Conservation (phyloP, 2,113 vertebrate genomes). For the Calyptommatus sinebrachiatus region DNA sequence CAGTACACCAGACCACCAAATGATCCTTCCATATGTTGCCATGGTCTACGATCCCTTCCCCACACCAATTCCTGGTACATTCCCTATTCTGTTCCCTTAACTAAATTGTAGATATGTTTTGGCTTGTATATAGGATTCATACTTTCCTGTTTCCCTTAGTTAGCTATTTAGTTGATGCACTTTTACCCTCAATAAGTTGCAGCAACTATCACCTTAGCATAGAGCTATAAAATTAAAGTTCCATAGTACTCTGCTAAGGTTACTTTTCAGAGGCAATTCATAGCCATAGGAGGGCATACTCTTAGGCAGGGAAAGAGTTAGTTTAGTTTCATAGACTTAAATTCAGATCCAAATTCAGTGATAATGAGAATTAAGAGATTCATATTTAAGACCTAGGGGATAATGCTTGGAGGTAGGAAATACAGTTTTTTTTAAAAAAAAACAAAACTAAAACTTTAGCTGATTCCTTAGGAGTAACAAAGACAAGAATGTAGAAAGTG, state of each 20-base stretch:
- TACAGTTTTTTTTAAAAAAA: not conserved
- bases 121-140: slow-evolving; percentile 49
- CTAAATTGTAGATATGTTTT: slow-evolving; percentile 31
- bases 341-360: slow-evolving; percentile 23
- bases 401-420: not conserved
- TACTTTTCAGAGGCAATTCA: not conserved
- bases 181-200: too few relatives aligned
- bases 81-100: slow-evolving; percentile 58
- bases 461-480: not conserved
- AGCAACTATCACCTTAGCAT: not conserved
- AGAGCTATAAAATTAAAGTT: not conserved
- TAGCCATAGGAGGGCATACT: slow-evolving; percentile 12
- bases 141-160: slow-evolving; percentile 33
- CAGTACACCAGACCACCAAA: too few relatives aligned
- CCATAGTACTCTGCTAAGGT: not conserved
- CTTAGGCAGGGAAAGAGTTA: not conserved
- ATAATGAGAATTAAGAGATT: not conserved
- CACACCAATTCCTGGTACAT: too few relatives aligned
- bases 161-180: not conserved
- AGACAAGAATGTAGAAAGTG: not conserved
- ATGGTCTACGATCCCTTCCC: too few relatives aligned
- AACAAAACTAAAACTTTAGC: not conserved
- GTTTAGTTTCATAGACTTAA: slow-evolving; percentile 26
- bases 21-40: too few relatives aligned
- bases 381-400: not conserved